Conservation (phyloP, 2,797 vertebrate genomes). For the Crenuchus spilurus region DNA sequence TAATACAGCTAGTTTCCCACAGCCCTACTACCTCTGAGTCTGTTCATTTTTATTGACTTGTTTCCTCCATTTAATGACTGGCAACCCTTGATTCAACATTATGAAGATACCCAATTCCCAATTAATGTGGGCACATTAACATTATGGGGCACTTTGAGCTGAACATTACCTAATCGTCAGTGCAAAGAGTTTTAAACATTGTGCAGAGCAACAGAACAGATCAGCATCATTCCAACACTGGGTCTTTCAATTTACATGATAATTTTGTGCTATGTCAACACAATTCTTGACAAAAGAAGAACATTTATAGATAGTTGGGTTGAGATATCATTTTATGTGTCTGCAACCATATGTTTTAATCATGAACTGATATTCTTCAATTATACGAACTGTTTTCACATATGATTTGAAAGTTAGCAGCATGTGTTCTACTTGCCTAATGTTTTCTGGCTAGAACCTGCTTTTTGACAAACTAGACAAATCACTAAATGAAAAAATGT, state of each 20-base stretch:
- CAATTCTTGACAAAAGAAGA: too few relatives aligned
- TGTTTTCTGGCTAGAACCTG: neutral
- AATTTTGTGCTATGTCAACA: too few relatives aligned
- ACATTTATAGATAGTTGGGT: too few relatives aligned
- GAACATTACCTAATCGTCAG: neutral
- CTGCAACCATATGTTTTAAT: too few relatives aligned
- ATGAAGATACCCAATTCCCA: too few relatives aligned
- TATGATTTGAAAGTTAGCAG: neutral
- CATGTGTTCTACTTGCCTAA: neutral
- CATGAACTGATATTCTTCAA: too few relatives aligned
- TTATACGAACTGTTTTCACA: too few relatives aligned
- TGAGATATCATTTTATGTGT: too few relatives aligned
- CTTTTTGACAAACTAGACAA: neutral
- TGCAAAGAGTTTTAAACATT: neutral
- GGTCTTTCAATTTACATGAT: too few relatives aligned
- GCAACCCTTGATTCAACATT: neutral
- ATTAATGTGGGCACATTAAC: neutral
- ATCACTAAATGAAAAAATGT: conserved; percentile 3
- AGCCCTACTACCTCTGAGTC: neutral
- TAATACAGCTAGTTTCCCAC: neutral
- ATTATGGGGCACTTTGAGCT: neutral
- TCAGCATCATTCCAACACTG: neutral
- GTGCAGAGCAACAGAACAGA: neutral
- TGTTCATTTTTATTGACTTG: neutral
- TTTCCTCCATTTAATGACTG: neutral